phyloP scores from a whole-genome alignment of 2,797 vertebrate genomes.

The Gymnoscopelus braueri region DNA sequence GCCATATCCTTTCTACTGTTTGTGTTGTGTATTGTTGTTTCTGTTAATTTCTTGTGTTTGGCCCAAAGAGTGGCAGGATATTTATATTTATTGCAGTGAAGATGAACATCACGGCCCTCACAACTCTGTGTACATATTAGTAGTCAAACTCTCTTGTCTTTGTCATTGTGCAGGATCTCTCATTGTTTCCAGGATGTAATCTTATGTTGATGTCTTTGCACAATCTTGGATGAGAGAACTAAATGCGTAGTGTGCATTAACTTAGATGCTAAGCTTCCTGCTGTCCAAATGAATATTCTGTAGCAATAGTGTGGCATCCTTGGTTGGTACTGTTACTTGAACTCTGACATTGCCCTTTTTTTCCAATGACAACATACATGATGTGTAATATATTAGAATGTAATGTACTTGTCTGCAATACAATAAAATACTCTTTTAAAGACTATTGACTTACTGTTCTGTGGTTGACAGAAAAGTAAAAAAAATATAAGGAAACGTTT shows the following conservation, averaged over 20 bases:
- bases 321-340: slow-evolving; percentile 48
- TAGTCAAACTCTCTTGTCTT: slow-evolving; percentile 1
- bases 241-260: slow-evolving; percentile 11
- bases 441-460: slow-evolving; percentile 10
- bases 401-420: slow-evolving; percentile 14
- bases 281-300: slow-evolving; percentile 43
- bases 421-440: slow-evolving; percentile 17
- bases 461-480: slow-evolving; percentile 14
- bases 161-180: background rate
- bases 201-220: slow-evolving; percentile 9
- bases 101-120: background rate
- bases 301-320: slow-evolving; percentile 70
- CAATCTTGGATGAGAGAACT: background rate
- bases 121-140: slow-evolving; percentile 4
- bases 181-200: slow-evolving; percentile 2
- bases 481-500: too few species aligned
- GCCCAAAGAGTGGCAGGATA: too few species aligned
- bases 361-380: slow-evolving; percentile 3
- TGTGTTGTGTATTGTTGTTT: too few species aligned
- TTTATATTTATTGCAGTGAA: background rate
- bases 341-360: slow-evolving; percentile 15
- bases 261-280: slow-evolving; percentile 12
- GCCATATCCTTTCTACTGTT: too few species aligned
- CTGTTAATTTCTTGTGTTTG: too few species aligned
- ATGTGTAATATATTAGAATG: slow-evolving; percentile 17